phyloP scores from a whole-genome alignment of 2,797 vertebrate genomes.

The Prunella strophiata region DNA sequence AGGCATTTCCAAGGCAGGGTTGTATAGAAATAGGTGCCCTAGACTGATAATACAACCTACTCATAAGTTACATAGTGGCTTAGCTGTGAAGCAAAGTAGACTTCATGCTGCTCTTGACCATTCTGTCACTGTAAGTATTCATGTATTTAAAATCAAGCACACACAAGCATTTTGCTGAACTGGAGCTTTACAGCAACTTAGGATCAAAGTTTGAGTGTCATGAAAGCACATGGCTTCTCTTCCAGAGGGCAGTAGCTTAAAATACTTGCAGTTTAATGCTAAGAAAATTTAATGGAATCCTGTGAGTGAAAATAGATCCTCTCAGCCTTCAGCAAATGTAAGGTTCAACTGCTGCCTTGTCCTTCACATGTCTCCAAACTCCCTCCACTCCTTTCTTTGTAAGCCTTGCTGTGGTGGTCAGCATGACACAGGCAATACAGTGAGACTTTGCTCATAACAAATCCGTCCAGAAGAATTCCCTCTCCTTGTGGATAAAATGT shows the following conservation, averaged over 20 bases:
- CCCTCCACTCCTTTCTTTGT: background rate
- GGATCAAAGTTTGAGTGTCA: slow-evolving; percentile 46
- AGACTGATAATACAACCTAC: slow-evolving; percentile 34
- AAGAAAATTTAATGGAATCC: slow-evolving; percentile 52
- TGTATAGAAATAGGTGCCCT: slow-evolving; percentile 47
- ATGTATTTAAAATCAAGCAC: slow-evolving; percentile 65
- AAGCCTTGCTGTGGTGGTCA: background rate
- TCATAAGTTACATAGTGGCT: slow-evolving; percentile 57
- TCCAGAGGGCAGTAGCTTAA: slow-evolving; percentile 24
- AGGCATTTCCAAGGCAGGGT: slow-evolving; percentile 1
- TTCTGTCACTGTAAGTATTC: slow-evolving; percentile 59
- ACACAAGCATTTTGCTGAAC: slow-evolving; percentile 51
- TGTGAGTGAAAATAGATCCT: background rate
- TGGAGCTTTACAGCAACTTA: slow-evolving; percentile 63
- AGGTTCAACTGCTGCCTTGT: background rate
- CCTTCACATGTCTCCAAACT: background rate
- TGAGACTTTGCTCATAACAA: background rate
- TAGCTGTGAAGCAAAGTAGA: slow-evolving; percentile 55
- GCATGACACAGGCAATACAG: background rate
- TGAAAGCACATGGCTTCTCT: slow-evolving; percentile 38
- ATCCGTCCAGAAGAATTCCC: background rate
- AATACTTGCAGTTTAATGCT: slow-evolving; percentile 46
- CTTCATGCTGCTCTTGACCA: slow-evolving; percentile 60
- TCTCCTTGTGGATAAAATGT: background rate
- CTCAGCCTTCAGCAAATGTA: background rate